phyloP scores from a whole-genome alignment of 2,797 vertebrate species.

The Phrynocephalus guinanensis region DNA sequence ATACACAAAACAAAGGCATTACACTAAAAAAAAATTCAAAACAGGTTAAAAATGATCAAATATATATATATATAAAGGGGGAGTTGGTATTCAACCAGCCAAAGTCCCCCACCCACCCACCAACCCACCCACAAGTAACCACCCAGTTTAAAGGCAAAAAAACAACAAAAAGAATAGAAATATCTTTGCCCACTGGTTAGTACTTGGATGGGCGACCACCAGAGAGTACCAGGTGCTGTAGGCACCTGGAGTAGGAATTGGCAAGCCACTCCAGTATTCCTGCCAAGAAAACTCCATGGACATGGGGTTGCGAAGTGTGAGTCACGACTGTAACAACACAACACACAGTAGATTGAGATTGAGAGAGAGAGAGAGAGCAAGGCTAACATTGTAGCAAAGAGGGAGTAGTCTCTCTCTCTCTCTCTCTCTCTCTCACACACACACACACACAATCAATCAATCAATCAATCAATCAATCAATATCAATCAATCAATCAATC shows the following conservation, averaged over 20 bases:
- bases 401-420: neutral
- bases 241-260: too few relatives aligned
- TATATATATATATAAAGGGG: neutral
- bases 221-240: too few relatives aligned
- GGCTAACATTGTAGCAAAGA: neutral
- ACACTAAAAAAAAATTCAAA: neutral
- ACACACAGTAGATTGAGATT: neutral
- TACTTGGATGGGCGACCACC: too few relatives aligned
- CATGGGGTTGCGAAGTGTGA: too few relatives aligned
- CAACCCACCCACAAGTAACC: neutral
- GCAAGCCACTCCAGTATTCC: too few relatives aligned
- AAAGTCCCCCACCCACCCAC: neutral
- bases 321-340: too few relatives aligned
- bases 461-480: too few relatives aligned
- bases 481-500: too few relatives aligned
- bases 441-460: too few relatives aligned
- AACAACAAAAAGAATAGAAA: neutral
- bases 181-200: neutral
- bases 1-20: neutral
- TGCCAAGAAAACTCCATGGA: too few relatives aligned
- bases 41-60: neutral
- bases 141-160: neutral
- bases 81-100: neutral
- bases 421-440: too few relatives aligned
- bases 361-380: neutral